Conservation (phyloP, 2,797 vertebrate genomes). For the Onychomys arenicola region DNA sequence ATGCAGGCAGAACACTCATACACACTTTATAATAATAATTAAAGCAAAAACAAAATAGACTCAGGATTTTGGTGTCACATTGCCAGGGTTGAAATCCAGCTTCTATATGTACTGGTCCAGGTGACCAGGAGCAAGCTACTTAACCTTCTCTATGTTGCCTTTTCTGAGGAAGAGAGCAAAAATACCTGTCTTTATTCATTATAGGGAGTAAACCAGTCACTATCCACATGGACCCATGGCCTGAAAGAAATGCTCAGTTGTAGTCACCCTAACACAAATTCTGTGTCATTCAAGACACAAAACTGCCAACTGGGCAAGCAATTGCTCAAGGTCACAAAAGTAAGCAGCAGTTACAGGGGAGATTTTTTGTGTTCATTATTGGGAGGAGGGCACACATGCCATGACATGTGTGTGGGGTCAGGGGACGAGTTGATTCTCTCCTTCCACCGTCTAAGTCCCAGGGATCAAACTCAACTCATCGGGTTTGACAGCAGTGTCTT, state of each 20-base stretch:
- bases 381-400: background rate
- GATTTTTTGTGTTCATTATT: background rate
- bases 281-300: background rate
- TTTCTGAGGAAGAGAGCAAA: background rate
- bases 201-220: background rate
- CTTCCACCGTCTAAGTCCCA: background rate
- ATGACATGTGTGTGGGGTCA: background rate
- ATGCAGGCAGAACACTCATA: background rate
- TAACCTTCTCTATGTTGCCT: background rate
- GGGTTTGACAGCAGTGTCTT: background rate
- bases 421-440: background rate
- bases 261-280: background rate
- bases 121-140: background rate
- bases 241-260: background rate
- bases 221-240: background rate
- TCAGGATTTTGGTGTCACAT: background rate
- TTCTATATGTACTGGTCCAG: background rate
- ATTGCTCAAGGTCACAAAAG: background rate
- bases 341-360: conserved; percentile 8
- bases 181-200: background rate
- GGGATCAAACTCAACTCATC: background rate
- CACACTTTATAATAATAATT: background rate
- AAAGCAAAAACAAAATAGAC: background rate
- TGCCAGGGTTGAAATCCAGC: background rate
- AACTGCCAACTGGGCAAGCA: background rate